These are phyloP conservation scores for Mythimna pallens DNA, from an alignment of 2,888 invertebrate genomes.

Conservation along the genomic window DNA sequence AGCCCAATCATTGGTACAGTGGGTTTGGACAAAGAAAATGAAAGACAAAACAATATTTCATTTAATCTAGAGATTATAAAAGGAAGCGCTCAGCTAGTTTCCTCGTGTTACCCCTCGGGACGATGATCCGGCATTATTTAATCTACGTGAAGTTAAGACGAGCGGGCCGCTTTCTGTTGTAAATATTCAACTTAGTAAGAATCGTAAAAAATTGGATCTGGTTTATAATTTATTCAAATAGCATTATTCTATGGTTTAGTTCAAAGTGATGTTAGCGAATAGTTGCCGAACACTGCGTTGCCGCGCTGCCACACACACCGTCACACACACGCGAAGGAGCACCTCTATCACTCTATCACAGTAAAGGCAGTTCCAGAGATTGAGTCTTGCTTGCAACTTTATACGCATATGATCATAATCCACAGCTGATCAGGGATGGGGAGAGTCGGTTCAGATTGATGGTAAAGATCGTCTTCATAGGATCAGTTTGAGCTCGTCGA, in stretches of 20 bases:
- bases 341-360: not conserved
- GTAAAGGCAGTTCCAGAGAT: too few species aligned
- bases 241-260: too few species aligned
- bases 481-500: not conserved
- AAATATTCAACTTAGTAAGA: not conserved
- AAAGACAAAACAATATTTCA: constrained; percentile 1
- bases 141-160: constrained; percentile 7
- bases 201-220: constrained; percentile 1
- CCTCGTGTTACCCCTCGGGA: not conserved
- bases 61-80: not conserved
- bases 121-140: constrained; percentile 7
- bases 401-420: not conserved
- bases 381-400: not conserved
- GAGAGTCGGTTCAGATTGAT: not conserved
- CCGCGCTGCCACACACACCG: too few species aligned
- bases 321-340: not conserved
- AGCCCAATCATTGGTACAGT: constrained; percentile 4
- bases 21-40: not conserved
- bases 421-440: not conserved
- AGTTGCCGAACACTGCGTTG: not conserved
- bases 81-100: constrained; percentile 9
- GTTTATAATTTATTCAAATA: not conserved
- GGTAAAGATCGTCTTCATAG: not conserved
- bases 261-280: not conserved
- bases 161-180: not conserved